Base-by-base conservation (phyloP, 30 jellyfish, hydroid and myxozoan genomes). In the Phacellophora camtschatica region DNA sequence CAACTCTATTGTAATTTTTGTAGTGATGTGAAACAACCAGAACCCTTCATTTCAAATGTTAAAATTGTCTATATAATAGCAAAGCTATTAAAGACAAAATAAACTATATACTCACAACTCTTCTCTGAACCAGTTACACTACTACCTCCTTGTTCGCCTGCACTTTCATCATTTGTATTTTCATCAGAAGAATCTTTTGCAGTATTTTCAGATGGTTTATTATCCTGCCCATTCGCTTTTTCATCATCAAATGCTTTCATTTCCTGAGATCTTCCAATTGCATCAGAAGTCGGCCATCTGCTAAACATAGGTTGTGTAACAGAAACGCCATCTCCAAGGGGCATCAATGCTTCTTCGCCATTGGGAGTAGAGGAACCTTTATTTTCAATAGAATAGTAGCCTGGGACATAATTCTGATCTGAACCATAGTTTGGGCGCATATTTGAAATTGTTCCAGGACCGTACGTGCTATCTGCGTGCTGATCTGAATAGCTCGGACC, bases 241-340 rank as follows among this genome's bases (percentile, higher is more conserved):
- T n/a, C n/a, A n/a, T n/a, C n/a, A n/a, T n/a, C n/a, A n/a, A n/a
- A n/a, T n/a, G n/a, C n/a, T n/a, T n/a, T 11, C 61, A 28, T 28
- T 28, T 28, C 55, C 9, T 64, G 72, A 30, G 64, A 35, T 46
- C 64, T 53, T 3, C 24, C 22, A 11, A n/a, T 34, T 5, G 55
- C 86, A 16, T 73, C 86, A 15, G 37, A 62, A 15, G 59, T 6
- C 64, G 34, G 39, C 86, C 86, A 73, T 0, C 32, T 9, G 33
- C 74, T 45, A 62, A 51, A 3, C 8, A 48, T 48, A 3, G 86
- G 72, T 29, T 28, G 59, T 20, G 74, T 25, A 24, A 73, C 74
- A 0, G 74, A 33, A 18, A 53, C 30, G 13, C 86, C 86, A 32
- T 73, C 74, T 2, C 86, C 86, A 18, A 73, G 57, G 0, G 86